Base-by-base conservation (phyloP, 2,113 vertebrate genomes). In the Plestiodon gilberti region DNA sequence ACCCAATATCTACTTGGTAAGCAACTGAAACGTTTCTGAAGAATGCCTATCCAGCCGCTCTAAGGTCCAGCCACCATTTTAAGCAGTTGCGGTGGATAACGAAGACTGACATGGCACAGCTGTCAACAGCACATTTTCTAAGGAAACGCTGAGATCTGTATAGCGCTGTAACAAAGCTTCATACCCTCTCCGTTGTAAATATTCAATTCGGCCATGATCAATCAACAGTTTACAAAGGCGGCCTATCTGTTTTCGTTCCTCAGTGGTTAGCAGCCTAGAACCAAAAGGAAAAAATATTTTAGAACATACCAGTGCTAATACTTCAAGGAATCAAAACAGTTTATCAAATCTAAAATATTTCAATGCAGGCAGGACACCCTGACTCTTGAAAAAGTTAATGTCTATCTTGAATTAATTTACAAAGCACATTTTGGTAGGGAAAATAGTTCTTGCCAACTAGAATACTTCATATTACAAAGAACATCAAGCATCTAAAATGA, bases 51-150 rank as follows among this genome's bases (percentile, higher is more conserved):
- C 35, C 73, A 88, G 76, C 13, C 57, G n/a, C 91, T 89, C 30
- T 38, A 84, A 90, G 82, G 81, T 76, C 85, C 48, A 48, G 43
- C 78, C 43, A 92, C 73, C 35, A 78, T 95, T 86, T 81, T 81
- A 95, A 6, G 6, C 5, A 57, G 67, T 38, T 91, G 87, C 67
- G 57, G 94, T 84, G 86, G 88, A 25, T 69, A 85, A 40, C 81
- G 92, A 87, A 87, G 92, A 77, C 25, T 55, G 78, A 43, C 89
- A 85, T 79, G 97, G 98, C 23, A 98, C 81, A 28, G 99, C 98
- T 38, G 97, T 99, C 85, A 99, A 94, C n/a, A 99, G 92, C 20
- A 99, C 96, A 30, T 99, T 99, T 95, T 99, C 99, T 95, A 98
- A 96, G 33, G 99, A 99, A 85, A 99, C 95, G 23, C 94, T 84